Base-by-base conservation (phyloP, 2,797 vertebrate species). In the Lepus oiostolus region DNA sequence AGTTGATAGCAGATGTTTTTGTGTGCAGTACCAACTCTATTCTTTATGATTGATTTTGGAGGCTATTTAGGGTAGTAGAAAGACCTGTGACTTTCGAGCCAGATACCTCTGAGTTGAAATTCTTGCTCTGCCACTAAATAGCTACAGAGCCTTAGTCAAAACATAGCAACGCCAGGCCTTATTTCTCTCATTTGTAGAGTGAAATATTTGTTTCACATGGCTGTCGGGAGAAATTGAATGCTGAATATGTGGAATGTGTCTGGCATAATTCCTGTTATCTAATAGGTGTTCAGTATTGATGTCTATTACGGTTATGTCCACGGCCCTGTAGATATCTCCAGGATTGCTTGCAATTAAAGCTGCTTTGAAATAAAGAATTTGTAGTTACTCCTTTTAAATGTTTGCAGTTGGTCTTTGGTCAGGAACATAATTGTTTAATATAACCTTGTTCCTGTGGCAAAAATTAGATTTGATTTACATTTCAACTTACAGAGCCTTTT, bases 401-500 rank as follows among this genome's bases (percentile, higher is more conserved):
- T 81, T 85, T 72, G 47, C 80, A 50, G 30, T 88, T 95, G 68
- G 35, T 93, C 76, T 93, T 94, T 50, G n/a, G 83, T 96, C 30
- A 92, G 85, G 85, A 90, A 74, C 24, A 71, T 70, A 79, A 72
- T 95, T 93, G 54, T 87, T 35, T 90, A 94, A 85, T 94, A 63
- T 72, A 93, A 65, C 52, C 63, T 85, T 93, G 54, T 91, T 93
- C 85, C 63, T 95, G 30, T 92, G 90, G 77, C 85, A 35, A 93
- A 93, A 96, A 74, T 79, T 76, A 79, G 79, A 74, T 91, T 91
- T 94, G 72, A 90, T 93, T 94, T 93, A 85, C 71, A 63, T 94
- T 96, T 92, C 70, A 93, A 90, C 52, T 81, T 95, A 94, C 60
- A 95, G 92, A 95, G 82, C 54, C 89, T 88, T 80, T 95, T 83